These are phyloP conservation scores for Macrotus californicus DNA, from an alignment of 2,113 vertebrate species.

Conservation along the genomic window DNA sequence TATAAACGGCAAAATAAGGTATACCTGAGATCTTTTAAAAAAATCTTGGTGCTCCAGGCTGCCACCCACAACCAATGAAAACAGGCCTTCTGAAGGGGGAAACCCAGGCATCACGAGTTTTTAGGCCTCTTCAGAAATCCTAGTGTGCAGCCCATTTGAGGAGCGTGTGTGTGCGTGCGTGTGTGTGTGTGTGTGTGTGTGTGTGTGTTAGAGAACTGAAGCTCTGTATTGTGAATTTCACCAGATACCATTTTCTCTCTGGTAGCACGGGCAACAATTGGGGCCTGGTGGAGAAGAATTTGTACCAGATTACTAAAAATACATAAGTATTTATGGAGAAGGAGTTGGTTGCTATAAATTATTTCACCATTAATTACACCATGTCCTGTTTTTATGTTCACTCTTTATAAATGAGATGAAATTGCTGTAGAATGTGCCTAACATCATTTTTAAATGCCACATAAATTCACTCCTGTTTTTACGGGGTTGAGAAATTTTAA, in stretches of 20 bases:
- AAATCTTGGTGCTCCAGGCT: background rate
- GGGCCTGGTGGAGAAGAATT: background rate
- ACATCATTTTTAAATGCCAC: slow-evolving; percentile 73
- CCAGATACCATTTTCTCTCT: background rate
- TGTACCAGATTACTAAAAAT: slow-evolving; percentile 19
- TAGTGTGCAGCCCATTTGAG: background rate
- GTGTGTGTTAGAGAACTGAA: background rate
- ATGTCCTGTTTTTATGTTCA: slow-evolving; percentile 73
- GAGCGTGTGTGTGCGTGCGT: background rate
- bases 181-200: background rate
- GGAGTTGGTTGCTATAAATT: slow-evolving; percentile 54
- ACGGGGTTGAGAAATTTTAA: slow-evolving; percentile 73
- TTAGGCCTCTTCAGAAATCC: background rate
- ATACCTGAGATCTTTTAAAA: background rate
- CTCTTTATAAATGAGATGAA: slow-evolving; percentile 73
- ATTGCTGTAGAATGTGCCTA: slow-evolving; percentile 74
- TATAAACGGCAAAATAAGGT: too few relatives aligned
- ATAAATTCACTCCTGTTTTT: slow-evolving; percentile 74
- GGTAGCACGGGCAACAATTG: background rate
- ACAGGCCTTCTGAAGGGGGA: background rate
- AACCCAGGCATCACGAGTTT: background rate
- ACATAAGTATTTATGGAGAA: slow-evolving; percentile 48
- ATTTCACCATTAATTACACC: slow-evolving; percentile 71
- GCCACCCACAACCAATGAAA: background rate
- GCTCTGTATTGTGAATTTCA: background rate